These are phyloP conservation scores for Metopolophium dirhodum DNA, from an alignment of 1,140 invertebrate genomes.

Conservation along the genomic window DNA sequence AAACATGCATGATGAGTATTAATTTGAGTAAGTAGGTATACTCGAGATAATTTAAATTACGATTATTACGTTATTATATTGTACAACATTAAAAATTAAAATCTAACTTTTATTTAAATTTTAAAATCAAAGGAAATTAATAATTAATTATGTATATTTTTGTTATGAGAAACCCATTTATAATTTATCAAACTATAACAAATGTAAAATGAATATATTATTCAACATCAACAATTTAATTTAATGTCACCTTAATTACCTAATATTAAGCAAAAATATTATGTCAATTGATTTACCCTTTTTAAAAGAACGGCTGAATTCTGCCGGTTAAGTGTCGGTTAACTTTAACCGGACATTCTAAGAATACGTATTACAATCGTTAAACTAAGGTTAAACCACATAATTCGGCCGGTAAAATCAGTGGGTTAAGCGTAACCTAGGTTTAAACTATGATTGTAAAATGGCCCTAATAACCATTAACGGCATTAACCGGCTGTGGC, in stretches of 20 bases:
- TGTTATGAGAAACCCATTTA: background rate
- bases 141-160: background rate
- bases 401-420: too few species aligned
- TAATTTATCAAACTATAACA: background rate
- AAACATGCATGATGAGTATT: background rate
- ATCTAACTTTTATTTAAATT: background rate
- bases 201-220: slow-evolving; percentile 9
- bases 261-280: background rate
- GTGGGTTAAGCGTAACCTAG: too few species aligned
- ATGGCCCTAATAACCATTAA: background rate
- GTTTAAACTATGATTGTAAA: too few species aligned
- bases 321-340: too few species aligned
- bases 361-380: too few species aligned
- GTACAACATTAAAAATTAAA: background rate
- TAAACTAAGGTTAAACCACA: too few species aligned
- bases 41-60: background rate
- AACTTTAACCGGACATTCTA: too few species aligned
- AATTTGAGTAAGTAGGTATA: background rate
- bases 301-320: background rate
- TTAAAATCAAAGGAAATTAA: background rate
- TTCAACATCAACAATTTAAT: background rate
- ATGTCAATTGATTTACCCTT: background rate
- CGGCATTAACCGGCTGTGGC: background rate
- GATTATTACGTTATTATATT: background rate
- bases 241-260: too few species aligned